These are phyloP conservation scores for Calliopum simillimum DNA, from an alignment of 2,888 invertebrate genomes.

Conservation along the genomic window DNA sequence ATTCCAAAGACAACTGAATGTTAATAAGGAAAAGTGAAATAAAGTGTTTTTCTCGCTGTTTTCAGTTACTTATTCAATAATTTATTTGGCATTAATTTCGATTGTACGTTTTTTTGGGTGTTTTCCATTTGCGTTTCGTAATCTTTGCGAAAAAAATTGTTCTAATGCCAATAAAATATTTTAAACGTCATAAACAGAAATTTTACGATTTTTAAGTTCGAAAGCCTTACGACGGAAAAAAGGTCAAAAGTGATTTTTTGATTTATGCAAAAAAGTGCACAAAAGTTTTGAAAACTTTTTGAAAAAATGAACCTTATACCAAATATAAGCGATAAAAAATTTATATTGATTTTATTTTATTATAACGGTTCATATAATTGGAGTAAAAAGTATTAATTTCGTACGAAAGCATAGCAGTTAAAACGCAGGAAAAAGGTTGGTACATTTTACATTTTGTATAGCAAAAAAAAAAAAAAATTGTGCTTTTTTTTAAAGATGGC, in stretches of 20 bases:
- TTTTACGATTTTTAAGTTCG: not conserved
- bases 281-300: constrained; percentile 44
- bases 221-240: not conserved
- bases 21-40: no score
- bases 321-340: constrained; percentile 65
- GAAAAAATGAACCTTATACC: constrained; percentile 48
- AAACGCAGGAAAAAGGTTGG: constrained; percentile 37
- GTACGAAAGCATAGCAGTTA: constrained; percentile 21
- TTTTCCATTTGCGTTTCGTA: constrained; percentile 8
- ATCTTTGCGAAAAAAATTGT: constrained; percentile 4
- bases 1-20: no score
- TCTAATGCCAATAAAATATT: constrained; percentile 25
- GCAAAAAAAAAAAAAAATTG: not conserved
- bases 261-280: constrained; percentile 53
- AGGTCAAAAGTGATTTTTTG: constrained; percentile 41
- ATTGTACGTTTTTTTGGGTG: constrained; percentile 8
- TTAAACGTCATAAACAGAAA: constrained; percentile 27
- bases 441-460: constrained; percentile 5
- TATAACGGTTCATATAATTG: constrained; percentile 68
- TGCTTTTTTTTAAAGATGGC: not conserved
- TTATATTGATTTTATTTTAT: constrained; percentile 68
- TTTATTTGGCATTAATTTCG: constrained; percentile 2
- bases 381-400: constrained; percentile 63
- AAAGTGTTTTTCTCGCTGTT: no score
- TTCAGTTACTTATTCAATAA: no score